Evolutionary conservation across 2,113 vertebrate genomes (phyloP).

Genomic region (Gymnogyps californianus): DNA sequence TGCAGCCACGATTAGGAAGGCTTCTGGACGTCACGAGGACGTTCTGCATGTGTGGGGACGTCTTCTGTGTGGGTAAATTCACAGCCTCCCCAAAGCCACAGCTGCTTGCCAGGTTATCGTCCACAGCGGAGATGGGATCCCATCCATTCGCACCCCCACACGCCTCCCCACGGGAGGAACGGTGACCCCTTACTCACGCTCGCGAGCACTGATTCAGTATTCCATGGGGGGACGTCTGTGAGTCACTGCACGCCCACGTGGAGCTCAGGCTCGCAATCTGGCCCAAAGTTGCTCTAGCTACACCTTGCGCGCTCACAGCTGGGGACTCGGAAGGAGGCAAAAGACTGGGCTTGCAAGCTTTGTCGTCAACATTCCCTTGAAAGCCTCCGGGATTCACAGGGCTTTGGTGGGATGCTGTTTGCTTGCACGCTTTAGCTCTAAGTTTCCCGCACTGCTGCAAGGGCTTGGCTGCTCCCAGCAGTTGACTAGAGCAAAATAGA

Average conservation of each 20-base stretch:
- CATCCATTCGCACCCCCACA: neutral
- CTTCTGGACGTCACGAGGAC: neutral
- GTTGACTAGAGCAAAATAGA: neutral
- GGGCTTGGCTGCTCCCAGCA: neutral
- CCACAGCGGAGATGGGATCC: neutral
- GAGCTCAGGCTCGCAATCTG: neutral
- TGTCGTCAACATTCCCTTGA: neutral
- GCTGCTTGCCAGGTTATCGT: neutral
- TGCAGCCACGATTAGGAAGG: neutral
- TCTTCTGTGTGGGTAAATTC: neutral
- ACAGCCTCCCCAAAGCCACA: neutral
- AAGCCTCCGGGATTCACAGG: neutral
- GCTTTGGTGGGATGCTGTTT: neutral
- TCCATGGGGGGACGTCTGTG: neutral
- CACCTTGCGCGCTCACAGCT: neutral
- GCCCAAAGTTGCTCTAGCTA: neutral
- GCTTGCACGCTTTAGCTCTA: neutral
- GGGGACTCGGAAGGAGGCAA: neutral
- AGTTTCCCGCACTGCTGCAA: neutral
- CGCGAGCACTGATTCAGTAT: neutral
- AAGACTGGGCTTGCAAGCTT: neutral
- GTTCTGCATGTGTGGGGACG: neutral
- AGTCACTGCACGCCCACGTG: neutral
- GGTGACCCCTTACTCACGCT: neutral
- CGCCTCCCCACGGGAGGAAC: neutral